These are phyloP conservation scores for Thryonomys swinderianus DNA, from an alignment of 2,113 vertebrate species.

Conservation along the genomic window DNA sequence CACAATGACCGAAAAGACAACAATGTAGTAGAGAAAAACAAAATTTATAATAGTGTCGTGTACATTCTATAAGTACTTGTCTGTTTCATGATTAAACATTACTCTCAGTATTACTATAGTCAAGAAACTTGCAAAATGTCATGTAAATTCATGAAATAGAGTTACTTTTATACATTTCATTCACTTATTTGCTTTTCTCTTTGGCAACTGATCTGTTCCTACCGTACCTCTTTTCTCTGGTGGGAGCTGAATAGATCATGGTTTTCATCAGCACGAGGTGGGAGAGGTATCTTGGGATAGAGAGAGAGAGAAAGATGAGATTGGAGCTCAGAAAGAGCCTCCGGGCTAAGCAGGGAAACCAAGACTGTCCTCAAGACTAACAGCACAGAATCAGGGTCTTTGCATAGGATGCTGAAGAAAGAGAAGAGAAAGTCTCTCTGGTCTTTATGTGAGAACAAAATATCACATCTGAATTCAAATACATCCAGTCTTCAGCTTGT, in stretches of 20 bases:
- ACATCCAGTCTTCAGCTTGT: not conserved
- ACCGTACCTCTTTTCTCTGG: not conserved
- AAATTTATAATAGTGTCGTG: not conserved
- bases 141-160: not conserved
- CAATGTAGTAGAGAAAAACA: not conserved
- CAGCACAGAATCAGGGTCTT: slow-evolving; percentile 10
- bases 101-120: not conserved
- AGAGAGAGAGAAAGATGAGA: not conserved
- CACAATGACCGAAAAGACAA: not conserved
- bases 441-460: slow-evolving; percentile 28
- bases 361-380: not conserved
- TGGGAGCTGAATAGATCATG: not conserved
- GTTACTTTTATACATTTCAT: not conserved
- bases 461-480: not conserved
- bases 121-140: not conserved
- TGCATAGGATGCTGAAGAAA: not conserved
- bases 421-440: not conserved
- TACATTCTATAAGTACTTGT: not conserved
- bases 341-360: not conserved
- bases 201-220: not conserved
- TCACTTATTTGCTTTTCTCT: not conserved
- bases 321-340: not conserved
- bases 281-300: not conserved
- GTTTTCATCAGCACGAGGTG: not conserved
- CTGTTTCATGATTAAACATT: not conserved